phyloP scores from a whole-genome alignment of 2,797 vertebrate species.

The Arrhamphus sclerolepis region DNA sequence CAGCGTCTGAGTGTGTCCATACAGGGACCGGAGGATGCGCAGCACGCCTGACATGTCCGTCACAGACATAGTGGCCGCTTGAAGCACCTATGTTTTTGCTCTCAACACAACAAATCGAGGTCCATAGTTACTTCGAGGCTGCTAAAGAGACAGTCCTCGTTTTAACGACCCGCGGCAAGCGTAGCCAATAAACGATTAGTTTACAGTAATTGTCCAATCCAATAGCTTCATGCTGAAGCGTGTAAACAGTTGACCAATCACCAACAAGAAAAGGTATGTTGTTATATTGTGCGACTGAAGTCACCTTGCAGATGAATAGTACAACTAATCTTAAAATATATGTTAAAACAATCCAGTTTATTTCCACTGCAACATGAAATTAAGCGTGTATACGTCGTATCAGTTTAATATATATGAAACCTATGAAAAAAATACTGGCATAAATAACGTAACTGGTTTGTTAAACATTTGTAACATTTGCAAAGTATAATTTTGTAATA shows the following conservation, averaged over 20 bases:
- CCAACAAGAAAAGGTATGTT: conserved; percentile 14
- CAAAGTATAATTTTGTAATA: no score
- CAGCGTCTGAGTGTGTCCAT: conserved; percentile 60
- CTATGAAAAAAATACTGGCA: no score
- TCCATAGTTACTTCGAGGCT: no score
- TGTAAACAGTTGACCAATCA: conserved; percentile 37
- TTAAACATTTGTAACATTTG: no score
- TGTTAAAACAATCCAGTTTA: no score
- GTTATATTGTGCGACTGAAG: background rate
- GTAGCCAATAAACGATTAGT: conserved; percentile 43
- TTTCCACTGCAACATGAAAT: no score
- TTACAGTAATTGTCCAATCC: conserved; percentile 27
- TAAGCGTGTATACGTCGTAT: no score
- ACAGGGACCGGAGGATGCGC: conserved; percentile 63
- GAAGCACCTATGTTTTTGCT: background rate
- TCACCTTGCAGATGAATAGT: background rate
- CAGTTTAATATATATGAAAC: no score
- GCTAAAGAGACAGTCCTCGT: background rate
- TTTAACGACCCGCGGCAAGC: conserved; percentile 21
- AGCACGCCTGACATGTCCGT: conserved; percentile 44
- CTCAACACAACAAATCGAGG: fast-evolving
- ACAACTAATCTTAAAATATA: no score
- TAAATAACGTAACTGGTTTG: no score
- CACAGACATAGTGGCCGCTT: conserved; percentile 42
- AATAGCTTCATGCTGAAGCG: background rate